These are phyloP conservation scores for Thalassarche chlororhynchos DNA, from an alignment of 2,113 vertebrate genomes.

Conservation along the genomic window DNA sequence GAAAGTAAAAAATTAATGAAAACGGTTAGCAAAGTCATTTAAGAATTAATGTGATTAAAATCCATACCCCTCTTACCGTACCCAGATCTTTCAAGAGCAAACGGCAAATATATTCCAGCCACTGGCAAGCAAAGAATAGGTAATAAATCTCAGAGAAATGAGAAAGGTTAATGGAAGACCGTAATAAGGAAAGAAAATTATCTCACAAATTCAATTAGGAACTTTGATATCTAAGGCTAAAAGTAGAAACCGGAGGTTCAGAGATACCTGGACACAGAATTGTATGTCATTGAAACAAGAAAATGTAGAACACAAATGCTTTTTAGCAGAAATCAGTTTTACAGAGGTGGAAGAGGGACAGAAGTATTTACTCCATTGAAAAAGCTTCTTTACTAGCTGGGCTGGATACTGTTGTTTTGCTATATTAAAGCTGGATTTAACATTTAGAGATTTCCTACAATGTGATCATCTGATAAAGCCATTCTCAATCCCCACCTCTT, in stretches of 20 bases:
- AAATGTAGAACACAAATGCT: background rate
- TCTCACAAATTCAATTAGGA: background rate
- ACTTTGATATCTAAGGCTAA: background rate
- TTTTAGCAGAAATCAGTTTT: background rate
- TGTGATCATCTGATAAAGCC: background rate
- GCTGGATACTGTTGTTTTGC: background rate
- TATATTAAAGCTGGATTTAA: background rate
- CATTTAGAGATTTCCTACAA: background rate
- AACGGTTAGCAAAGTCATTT: slow-evolving; percentile 10
- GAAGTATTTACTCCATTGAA: background rate
- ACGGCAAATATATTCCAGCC: slow-evolving; percentile 14
- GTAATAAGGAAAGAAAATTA: slow-evolving; percentile 9
- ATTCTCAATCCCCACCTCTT: background rate
- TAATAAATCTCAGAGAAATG: slow-evolving; percentile 25
- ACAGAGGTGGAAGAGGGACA: background rate
- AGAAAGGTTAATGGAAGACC: slow-evolving; percentile 6
- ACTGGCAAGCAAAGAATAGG: slow-evolving; percentile 13
- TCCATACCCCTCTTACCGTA: background rate
- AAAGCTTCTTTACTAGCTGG: background rate
- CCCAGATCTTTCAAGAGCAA: background rate
- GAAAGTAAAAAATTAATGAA: background rate
- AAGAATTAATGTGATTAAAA: background rate
- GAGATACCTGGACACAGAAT: background rate
- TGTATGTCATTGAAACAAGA: background rate
- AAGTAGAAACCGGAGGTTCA: background rate